These are phyloP conservation scores for Drosophila pseudoananassae DNA, from an alignment of 1,140 invertebrate species.

Conservation along the genomic window DNA sequence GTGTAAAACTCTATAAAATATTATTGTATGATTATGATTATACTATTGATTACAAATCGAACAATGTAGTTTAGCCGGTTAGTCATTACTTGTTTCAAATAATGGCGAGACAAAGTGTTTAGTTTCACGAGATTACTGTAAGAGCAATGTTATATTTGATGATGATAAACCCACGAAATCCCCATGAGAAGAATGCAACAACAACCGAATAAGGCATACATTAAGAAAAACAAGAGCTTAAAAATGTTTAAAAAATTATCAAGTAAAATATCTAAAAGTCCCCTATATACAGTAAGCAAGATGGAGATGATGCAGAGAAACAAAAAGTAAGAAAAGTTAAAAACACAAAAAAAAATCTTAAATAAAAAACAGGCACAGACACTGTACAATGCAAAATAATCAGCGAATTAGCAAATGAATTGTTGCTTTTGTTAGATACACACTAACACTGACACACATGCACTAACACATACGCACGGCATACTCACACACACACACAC, in stretches of 20 bases:
- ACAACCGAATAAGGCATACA: conserved; percentile 69
- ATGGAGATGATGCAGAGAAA: conserved; percentile 57
- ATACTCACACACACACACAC: conserved; percentile 33
- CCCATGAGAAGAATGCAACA: conserved; percentile 34
- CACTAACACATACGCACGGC: conserved; percentile 44
- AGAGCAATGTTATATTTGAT: conserved; percentile 38
- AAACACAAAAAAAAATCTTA: conserved; percentile 8
- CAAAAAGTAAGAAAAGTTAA: conserved; percentile 2
- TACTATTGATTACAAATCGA: conserved; percentile 60
- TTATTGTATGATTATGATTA: conserved; percentile 76
- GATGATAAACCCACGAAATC: conserved; percentile 24
- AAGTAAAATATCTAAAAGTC: conserved; percentile 53
- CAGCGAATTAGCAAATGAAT: conserved; percentile 53
- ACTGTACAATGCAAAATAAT: conserved; percentile 73
- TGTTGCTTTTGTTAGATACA: conserved; percentile 62
- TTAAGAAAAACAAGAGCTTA: conserved; percentile 66
- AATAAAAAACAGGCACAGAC: conserved; percentile 44
- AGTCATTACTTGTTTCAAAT: conserved; percentile 69
- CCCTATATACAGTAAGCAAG: conserved; percentile 57
- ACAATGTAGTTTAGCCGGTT: conserved; percentile 69
- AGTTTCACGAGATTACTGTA: conserved; percentile 55
- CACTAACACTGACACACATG: conserved; percentile 20
- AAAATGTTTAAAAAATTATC: conserved; percentile 55
- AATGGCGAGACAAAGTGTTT: conserved; percentile 39
- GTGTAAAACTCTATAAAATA: conserved; percentile 68